phyloP scores from a whole-genome alignment of 2,888 invertebrate species.

The Rhopalosiphum nymphaeae region DNA sequence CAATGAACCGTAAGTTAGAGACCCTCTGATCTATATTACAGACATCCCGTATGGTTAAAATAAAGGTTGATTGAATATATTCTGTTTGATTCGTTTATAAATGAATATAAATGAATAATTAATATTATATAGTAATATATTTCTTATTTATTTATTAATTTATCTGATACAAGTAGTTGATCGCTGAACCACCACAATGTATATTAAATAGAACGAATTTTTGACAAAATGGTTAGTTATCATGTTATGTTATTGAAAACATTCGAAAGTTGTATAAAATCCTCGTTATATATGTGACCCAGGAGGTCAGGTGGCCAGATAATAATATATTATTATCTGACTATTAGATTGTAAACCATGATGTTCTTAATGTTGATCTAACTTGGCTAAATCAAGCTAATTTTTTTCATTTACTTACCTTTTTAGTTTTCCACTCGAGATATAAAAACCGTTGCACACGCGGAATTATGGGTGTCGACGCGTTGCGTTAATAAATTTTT shows the following conservation, averaged over 20 bases:
- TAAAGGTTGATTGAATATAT: background rate
- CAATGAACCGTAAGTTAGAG: background rate
- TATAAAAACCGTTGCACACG: background rate
- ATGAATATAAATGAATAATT: background rate
- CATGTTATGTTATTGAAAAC: background rate
- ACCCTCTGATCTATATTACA: background rate
- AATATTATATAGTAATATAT: background rate
- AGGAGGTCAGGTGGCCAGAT: background rate
- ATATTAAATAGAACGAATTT: background rate
- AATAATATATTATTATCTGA: background rate
- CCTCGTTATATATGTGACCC: background rate
- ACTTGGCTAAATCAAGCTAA: background rate
- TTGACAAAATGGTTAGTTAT: background rate
- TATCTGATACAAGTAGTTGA: background rate
- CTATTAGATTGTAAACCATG: background rate
- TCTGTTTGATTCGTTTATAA: background rate
- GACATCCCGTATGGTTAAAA: background rate
- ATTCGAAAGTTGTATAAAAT: background rate
- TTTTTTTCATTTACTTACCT: background rate
- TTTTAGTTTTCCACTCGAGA: background rate
- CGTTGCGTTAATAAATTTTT: background rate
- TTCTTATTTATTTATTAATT: background rate
- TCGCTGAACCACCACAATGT: background rate
- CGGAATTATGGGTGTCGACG: background rate
- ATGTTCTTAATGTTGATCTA: background rate